Conservation (phyloP, 2,113 vertebrate genomes). For the Scatophagus argus region DNA sequence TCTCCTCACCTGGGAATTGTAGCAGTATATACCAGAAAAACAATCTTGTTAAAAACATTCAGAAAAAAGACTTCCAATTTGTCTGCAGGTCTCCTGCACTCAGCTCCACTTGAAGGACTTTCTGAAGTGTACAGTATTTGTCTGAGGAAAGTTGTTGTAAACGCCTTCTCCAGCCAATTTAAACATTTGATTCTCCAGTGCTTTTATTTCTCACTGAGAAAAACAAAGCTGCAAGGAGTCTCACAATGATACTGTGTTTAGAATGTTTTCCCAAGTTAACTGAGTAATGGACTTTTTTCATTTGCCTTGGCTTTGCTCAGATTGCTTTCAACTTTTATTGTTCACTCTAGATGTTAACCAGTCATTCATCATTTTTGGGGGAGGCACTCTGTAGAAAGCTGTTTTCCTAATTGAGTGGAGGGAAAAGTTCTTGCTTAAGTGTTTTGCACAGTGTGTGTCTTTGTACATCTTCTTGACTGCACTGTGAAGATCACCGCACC, state of each 20-base stretch:
- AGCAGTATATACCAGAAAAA: background rate
- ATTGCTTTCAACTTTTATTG: constrained; percentile 58
- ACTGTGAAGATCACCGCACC: constrained; percentile 31
- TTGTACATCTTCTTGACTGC: constrained; percentile 26
- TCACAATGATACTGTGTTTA: constrained; percentile 42
- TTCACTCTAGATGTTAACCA: constrained; percentile 49
- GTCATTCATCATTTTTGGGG: constrained; percentile 59
- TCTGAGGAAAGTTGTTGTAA: constrained; percentile 55
- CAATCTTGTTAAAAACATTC: constrained; percentile 12
- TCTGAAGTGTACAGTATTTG: constrained; percentile 57
- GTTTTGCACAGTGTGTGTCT: constrained; percentile 36
- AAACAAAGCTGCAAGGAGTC: constrained; percentile 60
- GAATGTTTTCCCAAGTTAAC: constrained; percentile 61
- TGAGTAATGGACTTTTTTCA: constrained; percentile 52
- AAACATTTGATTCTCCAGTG: constrained; percentile 67
- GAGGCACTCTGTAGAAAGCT: constrained; percentile 29
- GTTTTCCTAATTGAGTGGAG: constrained; percentile 56
- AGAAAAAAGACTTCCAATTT: constrained; percentile 52
- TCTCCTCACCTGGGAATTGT: background rate
- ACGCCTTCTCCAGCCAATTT: constrained; percentile 65
- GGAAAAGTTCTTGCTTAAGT: constrained; percentile 41
- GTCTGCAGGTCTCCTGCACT: constrained; percentile 13
- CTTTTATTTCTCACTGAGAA: constrained; percentile 63
- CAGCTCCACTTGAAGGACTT: constrained; percentile 45
- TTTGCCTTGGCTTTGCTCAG: constrained; percentile 53